Conservation (phyloP, 37 sponge, comb jelly and placozoan species). For the Halisarca cf. caerulea region DNA sequence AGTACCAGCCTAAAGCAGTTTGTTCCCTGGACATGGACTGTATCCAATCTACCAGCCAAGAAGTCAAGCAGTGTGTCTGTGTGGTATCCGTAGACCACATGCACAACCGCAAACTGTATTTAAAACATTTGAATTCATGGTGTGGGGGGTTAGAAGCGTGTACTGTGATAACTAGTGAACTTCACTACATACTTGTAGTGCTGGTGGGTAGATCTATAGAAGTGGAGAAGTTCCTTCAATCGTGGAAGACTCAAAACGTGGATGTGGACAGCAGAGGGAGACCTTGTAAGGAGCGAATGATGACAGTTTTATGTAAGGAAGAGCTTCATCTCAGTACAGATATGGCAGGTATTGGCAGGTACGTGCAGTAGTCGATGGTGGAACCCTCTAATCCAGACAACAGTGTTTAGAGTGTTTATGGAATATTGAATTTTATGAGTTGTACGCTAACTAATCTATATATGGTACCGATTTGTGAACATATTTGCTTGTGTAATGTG, state of each 20-base stretch:
- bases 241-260: slow-evolving; percentile 48
- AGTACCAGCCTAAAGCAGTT: no score
- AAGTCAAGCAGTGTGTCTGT: slow-evolving; percentile 18
- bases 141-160: slow-evolving; percentile 21
- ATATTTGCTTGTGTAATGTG: no score
- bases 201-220: slow-evolving; percentile 10
- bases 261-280: slow-evolving; percentile 57
- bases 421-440: no score
- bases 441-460: no score
- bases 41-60: no score
- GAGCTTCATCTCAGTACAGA: neutral
- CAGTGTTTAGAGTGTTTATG: no score
- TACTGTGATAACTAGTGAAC: slow-evolving; percentile 1
- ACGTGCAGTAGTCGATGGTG: neutral
- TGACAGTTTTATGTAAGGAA: slow-evolving; percentile 45
- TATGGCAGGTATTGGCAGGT: neutral
- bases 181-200: slow-evolving; percentile 31
- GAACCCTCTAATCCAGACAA: no score
- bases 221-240: slow-evolving; percentile 24
- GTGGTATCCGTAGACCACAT: slow-evolving; percentile 55
- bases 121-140: slow-evolving; percentile 35
- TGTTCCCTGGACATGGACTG: no score
- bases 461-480: no score
- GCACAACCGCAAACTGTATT: slow-evolving; percentile 44
- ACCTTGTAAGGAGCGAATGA: slow-evolving; percentile 67